Percentiles rank a stretch among this genome's conserved stretches.
Conservation (phyloP, 30 jellyfish, hydroid and myxozoan species). For the Aurelia aurita complex sp. Pacific region DNA sequence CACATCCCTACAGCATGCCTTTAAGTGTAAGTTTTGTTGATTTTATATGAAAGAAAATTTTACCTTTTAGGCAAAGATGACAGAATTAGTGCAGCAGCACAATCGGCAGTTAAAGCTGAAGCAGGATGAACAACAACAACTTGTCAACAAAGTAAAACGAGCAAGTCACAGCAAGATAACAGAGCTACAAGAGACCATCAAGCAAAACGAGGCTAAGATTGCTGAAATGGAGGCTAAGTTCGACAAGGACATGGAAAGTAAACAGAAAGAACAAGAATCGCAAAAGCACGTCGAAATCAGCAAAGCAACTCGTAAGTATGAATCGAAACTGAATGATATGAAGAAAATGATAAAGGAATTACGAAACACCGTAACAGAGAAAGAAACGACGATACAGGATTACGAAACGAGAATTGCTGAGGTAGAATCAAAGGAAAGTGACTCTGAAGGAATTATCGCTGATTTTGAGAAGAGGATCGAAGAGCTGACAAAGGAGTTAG, state of each 20-base stretch:
- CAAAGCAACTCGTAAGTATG: conserved; percentile 80
- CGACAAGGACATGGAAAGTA: conserved; percentile 69
- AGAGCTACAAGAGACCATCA: conserved; percentile 83
- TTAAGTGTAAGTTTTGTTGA: no score
- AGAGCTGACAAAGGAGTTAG: conserved; percentile 50
- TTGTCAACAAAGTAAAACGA: conserved; percentile 68
- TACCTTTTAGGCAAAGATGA: conserved; percentile 56
- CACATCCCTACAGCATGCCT: no score
- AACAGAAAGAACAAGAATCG: conserved; percentile 82
- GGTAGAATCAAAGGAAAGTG: conserved; percentile 46
- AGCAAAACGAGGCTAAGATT: conserved; percentile 73
- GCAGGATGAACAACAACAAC: conserved; percentile 87
- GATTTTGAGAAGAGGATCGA: conserved; percentile 47
- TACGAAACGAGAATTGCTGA: conserved; percentile 38
- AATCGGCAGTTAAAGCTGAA: conserved; percentile 70
- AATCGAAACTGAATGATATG: conserved; percentile 79
- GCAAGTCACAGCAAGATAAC: conserved; percentile 59
- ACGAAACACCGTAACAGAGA: conserved; percentile 71
- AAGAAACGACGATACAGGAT: conserved; percentile 61
- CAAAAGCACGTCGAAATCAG: conserved; percentile 87
- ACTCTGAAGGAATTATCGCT: conserved; percentile 52
- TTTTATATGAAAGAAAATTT: no score
- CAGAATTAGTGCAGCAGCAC: conserved; percentile 68
- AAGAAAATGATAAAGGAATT: conserved; percentile 87
- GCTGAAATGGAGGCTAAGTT: conserved; percentile 68